phyloP scores from a whole-genome alignment of 2,797 vertebrate species.

The Oryzias sinensis region DNA sequence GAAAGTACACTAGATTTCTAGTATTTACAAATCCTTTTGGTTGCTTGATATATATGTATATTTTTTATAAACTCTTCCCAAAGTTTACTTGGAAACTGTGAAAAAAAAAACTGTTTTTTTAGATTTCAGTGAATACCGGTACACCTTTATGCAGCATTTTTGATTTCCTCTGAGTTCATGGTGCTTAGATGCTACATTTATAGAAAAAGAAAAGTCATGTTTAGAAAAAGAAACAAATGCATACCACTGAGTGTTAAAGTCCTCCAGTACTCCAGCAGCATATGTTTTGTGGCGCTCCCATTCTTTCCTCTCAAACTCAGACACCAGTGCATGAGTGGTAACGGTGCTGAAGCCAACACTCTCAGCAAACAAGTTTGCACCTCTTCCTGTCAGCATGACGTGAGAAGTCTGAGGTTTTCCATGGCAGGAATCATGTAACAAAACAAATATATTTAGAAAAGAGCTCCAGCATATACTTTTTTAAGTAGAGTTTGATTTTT shows the following conservation, averaged over 20 bases:
- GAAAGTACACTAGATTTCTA: too few species aligned
- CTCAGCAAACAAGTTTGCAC: slow-evolving; percentile 79
- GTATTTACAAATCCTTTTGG: too few species aligned
- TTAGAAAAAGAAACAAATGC: slow-evolving; percentile 6
- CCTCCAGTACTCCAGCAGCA: slow-evolving; percentile 60
- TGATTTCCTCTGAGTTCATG: too few species aligned
- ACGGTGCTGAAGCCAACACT: slow-evolving; percentile 64
- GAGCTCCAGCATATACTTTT: too few species aligned
- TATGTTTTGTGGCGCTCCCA: slow-evolving; percentile 75
- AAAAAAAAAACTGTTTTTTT: too few species aligned
- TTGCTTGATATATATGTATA: too few species aligned
- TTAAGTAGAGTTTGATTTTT: too few species aligned
- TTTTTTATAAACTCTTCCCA: too few species aligned
- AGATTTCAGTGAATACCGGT: too few species aligned
- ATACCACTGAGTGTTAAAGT: slow-evolving; percentile 72
- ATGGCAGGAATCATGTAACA: slow-evolving; percentile 18
- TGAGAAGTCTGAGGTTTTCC: slow-evolving; percentile 69
- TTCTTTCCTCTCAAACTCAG: slow-evolving; percentile 65
- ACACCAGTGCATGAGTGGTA: slow-evolving; percentile 67
- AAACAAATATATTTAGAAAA: background rate
- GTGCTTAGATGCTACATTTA: too few species aligned
- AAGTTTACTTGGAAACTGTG: too few species aligned
- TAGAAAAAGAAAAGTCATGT: background rate
- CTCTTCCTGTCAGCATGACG: slow-evolving; percentile 71
- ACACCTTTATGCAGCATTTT: too few species aligned